A percentile compares a stretch with the other conserved stretches of the same genome.
Conservation (phyloP, 2,797 vertebrate species). For the Cirrhinus mrigala region DNA sequence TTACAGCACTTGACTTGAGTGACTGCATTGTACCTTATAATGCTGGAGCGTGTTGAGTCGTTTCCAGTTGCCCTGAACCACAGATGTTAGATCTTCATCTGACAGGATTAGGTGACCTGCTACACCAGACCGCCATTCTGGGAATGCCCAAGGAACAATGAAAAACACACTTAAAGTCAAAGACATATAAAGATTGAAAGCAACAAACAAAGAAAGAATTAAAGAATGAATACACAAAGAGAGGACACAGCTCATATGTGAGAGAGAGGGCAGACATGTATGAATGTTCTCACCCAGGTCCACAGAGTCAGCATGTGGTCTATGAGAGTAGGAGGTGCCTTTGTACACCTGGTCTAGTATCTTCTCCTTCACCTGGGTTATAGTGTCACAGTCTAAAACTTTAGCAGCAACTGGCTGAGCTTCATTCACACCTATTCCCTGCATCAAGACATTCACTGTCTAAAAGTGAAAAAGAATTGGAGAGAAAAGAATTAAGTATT, state of each 20-base stretch:
- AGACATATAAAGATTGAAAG: background rate
- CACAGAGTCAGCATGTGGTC: slow-evolving; percentile 89
- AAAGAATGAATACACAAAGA: background rate
- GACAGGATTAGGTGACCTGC: slow-evolving; percentile 97
- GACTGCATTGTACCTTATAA: slow-evolving; percentile 85
- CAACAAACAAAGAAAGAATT: background rate
- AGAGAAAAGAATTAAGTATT: background rate
- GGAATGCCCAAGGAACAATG: slow-evolving; percentile 33
- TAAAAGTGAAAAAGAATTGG: slow-evolving; percentile 65
- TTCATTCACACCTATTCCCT: slow-evolving; percentile 81
- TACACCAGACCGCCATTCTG: slow-evolving; percentile 96
- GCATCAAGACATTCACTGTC: slow-evolving; percentile 90
- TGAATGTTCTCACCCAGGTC: slow-evolving; percentile 87
- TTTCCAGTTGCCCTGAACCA: slow-evolving; percentile 95
- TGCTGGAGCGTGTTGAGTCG: slow-evolving; percentile 96
- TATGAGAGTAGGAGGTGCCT: slow-evolving; percentile 89
- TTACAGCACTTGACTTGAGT: background rate
- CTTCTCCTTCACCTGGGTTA: slow-evolving; percentile 98
- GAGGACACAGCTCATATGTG: background rate
- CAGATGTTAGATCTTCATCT: slow-evolving; percentile 94
- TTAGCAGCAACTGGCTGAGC: slow-evolving; percentile 88
- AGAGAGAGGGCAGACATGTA: background rate
- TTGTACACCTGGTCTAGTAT: slow-evolving; percentile 96
- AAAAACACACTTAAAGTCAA: background rate
- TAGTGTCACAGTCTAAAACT: slow-evolving; percentile 94